Evolutionary conservation across 64 coral and sea anemone genomes (phyloP).

Genomic region (Hydrozoanthus tunicans): DNA sequence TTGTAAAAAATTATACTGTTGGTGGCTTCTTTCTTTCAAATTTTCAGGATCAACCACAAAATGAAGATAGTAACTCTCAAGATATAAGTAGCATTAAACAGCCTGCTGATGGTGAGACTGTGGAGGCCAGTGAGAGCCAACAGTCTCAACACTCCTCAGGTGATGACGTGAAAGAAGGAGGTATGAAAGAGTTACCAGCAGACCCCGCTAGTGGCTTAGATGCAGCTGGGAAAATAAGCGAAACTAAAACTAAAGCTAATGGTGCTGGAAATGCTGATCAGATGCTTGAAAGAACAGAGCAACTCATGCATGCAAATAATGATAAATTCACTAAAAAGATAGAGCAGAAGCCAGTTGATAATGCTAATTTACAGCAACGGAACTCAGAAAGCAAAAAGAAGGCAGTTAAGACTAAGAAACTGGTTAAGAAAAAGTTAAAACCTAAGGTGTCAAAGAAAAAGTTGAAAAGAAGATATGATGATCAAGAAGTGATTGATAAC

Average conservation of each 20-base stretch:
- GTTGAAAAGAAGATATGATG: not conserved
- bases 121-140: not conserved
- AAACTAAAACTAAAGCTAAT: conserved; percentile 40
- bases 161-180: conserved; percentile 1
- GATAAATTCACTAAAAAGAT: conserved; percentile 3
- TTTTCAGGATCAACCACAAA: conserved; percentile 8
- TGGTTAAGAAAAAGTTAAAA: conserved; percentile 17
- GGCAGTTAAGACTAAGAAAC: not conserved
- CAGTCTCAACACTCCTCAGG: not conserved
- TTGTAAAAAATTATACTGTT: not conserved
- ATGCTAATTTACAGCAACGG: not conserved
- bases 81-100: not conserved
- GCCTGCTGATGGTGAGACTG: not conserved
- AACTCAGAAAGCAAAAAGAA: not conserved
- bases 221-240: conserved; percentile 26
- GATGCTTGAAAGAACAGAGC: conserved; percentile 15
- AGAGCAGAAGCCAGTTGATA: not conserved
- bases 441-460: conserved; percentile 36
- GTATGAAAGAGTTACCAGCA: conserved; percentile 47
- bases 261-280: conserved; percentile 33
- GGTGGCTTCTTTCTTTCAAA: not conserved
- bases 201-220: conserved; percentile 26
- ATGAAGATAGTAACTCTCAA: not conserved
- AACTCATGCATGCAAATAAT: not conserved
- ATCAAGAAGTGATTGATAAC: conserved; percentile 54